These are phyloP conservation scores for Drosophila subquinaria DNA, from an alignment of 2,888 invertebrate species.

Conservation along the genomic window DNA sequence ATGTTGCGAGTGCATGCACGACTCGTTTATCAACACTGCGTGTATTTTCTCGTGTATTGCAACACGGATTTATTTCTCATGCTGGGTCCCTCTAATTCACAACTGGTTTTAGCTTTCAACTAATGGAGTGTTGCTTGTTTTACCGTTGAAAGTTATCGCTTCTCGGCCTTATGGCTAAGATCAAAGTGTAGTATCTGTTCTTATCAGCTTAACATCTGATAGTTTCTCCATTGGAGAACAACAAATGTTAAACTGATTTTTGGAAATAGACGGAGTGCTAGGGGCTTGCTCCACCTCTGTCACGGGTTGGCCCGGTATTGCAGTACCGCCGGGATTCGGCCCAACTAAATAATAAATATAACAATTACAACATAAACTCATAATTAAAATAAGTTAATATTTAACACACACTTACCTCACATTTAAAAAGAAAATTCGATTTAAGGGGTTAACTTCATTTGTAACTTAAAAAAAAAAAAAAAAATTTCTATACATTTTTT, in stretches of 20 bases:
- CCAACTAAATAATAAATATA: not conserved
- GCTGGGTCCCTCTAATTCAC: not conserved
- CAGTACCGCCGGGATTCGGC: slow-evolving; percentile 2
- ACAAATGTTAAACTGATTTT: slow-evolving; percentile 6
- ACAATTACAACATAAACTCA: too few relatives aligned
- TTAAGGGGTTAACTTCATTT: too few relatives aligned
- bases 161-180: slow-evolving; percentile 2
- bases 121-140: not conserved
- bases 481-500: too few relatives aligned
- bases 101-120: not conserved
- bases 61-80: not conserved
- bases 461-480: too few relatives aligned
- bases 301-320: slow-evolving; percentile 1
- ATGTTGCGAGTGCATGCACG: not conserved
- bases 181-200: slow-evolving; percentile 2
- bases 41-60: not conserved
- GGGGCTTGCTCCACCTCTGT: slow-evolving; percentile 2
- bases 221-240: not conserved
- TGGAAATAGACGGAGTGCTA: slow-evolving; percentile 1
- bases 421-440: too few relatives aligned
- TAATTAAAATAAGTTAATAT: too few relatives aligned
- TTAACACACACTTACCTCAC: too few relatives aligned
- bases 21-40: not conserved
- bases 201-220: slow-evolving; percentile 1
- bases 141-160: not conserved